These are phyloP conservation scores for Nothoprocta perdicaria DNA, from an alignment of 2,113 vertebrate genomes.

Conservation along the genomic window DNA sequence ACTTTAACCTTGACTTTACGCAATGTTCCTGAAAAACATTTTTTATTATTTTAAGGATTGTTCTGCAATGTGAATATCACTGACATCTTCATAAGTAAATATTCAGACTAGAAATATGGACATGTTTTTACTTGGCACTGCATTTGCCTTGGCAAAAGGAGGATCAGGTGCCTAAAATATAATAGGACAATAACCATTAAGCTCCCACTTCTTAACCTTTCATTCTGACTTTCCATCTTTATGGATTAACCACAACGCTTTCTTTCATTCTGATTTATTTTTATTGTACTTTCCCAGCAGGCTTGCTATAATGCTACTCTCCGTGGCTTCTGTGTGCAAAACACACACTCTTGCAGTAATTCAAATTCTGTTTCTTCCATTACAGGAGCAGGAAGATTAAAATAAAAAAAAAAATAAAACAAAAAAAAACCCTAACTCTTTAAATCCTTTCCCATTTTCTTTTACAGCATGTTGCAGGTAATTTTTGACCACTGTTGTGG, in stretches of 20 bases:
- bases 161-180: constrained; percentile 36
- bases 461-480: background rate
- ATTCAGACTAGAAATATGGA: constrained; percentile 5
- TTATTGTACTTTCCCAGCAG: constrained; percentile 33
- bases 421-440: background rate
- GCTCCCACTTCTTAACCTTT: constrained; percentile 17
- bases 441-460: background rate
- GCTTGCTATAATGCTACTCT: constrained; percentile 15
- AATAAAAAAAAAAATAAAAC: constrained; percentile 7
- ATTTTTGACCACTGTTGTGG: background rate
- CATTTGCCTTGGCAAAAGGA: constrained; percentile 13
- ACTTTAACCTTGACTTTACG: background rate
- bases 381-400: background rate
- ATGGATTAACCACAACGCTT: constrained; percentile 47
- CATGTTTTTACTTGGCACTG: background rate
- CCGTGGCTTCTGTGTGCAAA: constrained; percentile 19
- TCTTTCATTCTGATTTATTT: constrained; percentile 57
- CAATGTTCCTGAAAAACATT: background rate
- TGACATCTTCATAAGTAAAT: background rate
- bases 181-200: constrained; percentile 14
- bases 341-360: constrained; percentile 25
- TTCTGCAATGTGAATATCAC: background rate
- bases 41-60: constrained; percentile 11
- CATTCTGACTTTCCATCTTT: constrained; percentile 44
- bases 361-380: constrained; percentile 33